Percentiles rank a stretch among this genome's conserved stretches.
Evolutionary conservation across 2,113 vertebrate species (phyloP).

Genomic region (Proterorhinus semilunaris): DNA sequence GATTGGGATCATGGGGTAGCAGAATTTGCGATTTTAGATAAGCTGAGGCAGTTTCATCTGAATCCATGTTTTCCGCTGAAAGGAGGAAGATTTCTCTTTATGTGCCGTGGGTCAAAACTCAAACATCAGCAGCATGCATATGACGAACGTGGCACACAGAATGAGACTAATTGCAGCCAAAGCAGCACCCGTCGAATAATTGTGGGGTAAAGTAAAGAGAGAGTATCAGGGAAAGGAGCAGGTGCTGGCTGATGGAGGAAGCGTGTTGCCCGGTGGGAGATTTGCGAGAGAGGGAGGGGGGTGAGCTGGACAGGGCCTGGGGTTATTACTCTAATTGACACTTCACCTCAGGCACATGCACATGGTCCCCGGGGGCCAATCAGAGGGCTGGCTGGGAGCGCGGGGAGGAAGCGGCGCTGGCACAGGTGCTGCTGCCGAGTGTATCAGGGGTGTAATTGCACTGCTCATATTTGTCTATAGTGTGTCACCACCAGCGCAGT

Average conservation of each 20-base stretch:
- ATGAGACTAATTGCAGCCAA: constrained; percentile 60
- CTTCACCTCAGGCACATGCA: constrained; percentile 77
- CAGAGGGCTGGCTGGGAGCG: constrained; percentile 64
- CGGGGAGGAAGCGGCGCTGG: constrained; percentile 67
- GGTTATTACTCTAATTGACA: constrained; percentile 84
- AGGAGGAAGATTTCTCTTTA: constrained; percentile 21
- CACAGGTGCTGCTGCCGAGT: constrained; percentile 78
- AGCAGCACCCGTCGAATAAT: constrained; percentile 56
- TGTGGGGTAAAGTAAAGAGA: constrained; percentile 59
- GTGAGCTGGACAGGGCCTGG: constrained; percentile 75
- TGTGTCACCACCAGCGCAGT: constrained; percentile 64
- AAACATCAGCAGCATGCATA: constrained; percentile 37
- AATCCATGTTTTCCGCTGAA: constrained; percentile 31
- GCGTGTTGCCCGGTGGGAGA: constrained; percentile 65
- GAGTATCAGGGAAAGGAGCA: constrained; percentile 61
- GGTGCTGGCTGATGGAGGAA: constrained; percentile 68
- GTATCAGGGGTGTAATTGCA: constrained; percentile 79
- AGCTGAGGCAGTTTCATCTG: constrained; percentile 42
- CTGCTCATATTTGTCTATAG: constrained; percentile 77
- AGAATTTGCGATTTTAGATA: constrained; percentile 54
- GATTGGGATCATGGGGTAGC: constrained; percentile 44
- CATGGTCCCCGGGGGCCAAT: constrained; percentile 77
- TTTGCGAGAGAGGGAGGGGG: constrained; percentile 64
- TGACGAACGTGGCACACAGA: constrained; percentile 49
- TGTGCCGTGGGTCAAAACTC: constrained; percentile 27